Conservation (phyloP, 2,797 vertebrate species). For the Falco naumanni region DNA sequence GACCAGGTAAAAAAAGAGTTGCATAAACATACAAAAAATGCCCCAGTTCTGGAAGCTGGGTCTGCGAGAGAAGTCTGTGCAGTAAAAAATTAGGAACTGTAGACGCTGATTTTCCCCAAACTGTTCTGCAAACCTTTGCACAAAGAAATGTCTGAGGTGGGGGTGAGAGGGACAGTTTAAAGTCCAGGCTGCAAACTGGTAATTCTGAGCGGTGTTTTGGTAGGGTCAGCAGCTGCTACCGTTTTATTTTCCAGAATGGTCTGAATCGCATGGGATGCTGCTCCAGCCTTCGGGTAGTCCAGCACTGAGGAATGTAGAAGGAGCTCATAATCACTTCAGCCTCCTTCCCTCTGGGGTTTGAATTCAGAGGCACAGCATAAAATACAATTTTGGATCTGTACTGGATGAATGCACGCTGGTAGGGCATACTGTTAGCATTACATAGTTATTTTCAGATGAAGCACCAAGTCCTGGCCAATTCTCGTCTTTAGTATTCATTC, state of each 20-base stretch:
- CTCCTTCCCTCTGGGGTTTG: background rate
- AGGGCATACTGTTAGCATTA: background rate
- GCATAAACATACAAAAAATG: background rate
- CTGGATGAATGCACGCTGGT: background rate
- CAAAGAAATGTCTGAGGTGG: background rate
- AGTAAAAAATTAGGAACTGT: background rate
- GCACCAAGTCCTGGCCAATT: background rate
- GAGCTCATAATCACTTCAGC: background rate
- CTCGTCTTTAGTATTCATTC: background rate
- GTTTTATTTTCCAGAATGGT: background rate
- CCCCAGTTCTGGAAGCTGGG: background rate
- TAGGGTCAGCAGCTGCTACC: background rate
- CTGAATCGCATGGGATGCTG: background rate
- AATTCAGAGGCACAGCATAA: background rate
- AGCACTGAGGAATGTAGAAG: background rate
- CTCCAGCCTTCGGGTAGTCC: background rate
- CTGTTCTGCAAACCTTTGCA: background rate
- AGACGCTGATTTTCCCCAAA: background rate
- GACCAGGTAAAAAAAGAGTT: background rate
- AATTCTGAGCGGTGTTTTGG: background rate
- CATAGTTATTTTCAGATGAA: background rate
- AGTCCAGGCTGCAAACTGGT: accelerated
- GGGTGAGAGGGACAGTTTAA: background rate
- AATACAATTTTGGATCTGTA: background rate
- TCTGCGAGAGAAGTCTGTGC: background rate